A percentile compares a stretch with the other conserved stretches of the same genome.
These are phyloP conservation scores for Amiota minor DNA, from an alignment of 2,888 invertebrate genomes.

Conservation along the genomic window DNA sequence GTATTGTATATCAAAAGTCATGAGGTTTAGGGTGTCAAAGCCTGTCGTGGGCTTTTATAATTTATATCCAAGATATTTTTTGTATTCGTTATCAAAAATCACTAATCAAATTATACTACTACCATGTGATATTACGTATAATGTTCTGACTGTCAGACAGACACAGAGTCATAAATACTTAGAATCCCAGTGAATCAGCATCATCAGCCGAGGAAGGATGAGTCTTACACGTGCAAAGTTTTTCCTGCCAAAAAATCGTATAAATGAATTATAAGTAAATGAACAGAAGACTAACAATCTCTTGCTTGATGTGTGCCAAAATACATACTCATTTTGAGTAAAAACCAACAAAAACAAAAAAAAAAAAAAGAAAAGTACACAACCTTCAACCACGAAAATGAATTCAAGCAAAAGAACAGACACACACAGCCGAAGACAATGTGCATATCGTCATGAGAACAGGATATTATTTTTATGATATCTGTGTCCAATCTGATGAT, in stretches of 20 bases:
- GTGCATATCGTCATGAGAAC: conserved; percentile 39
- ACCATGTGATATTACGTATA: conserved; percentile 62
- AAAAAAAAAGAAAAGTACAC: conserved; percentile 42
- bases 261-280: conserved; percentile 6
- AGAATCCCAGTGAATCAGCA: conserved; percentile 20
- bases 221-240: conserved; percentile 29
- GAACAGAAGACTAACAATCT: conserved; percentile 30
- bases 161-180: conserved; percentile 23
- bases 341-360: conserved; percentile 38
- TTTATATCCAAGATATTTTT: too few relatives aligned
- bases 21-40: too few relatives aligned
- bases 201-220: too few relatives aligned
- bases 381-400: conserved; percentile 41
- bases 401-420: conserved; percentile 25
- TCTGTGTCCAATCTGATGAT: conserved; percentile 74
- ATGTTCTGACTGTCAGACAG: conserved; percentile 37
- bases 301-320: too few relatives aligned
- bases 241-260: background rate
- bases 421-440: background rate
- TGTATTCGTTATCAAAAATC: conserved; percentile 69
- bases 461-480: conserved; percentile 73
- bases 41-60: too few relatives aligned
- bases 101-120: conserved; percentile 72
- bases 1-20: too few relatives aligned
- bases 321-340: background rate